Base-by-base conservation (phyloP, 2,113 vertebrate genomes). In the Phainopepla nitens region DNA sequence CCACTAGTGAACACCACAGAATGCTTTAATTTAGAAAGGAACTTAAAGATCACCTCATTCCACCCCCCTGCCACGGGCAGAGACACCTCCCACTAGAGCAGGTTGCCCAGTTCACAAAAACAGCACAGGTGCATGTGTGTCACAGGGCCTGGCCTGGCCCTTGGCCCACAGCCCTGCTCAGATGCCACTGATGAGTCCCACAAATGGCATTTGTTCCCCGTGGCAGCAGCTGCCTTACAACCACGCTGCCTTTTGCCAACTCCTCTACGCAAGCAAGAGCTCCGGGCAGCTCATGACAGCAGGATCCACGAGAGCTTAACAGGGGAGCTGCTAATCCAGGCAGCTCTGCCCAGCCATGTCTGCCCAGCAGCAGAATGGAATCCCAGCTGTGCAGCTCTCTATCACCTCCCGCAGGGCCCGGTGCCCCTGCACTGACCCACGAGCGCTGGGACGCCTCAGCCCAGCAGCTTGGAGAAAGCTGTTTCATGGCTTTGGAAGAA, bases 121-220 rank as follows among this genome's bases (percentile, higher is more conserved):
- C 9, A 72, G 10, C 76, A 28, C 7, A 25, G 57, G n/a, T 13
- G 8, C 4, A 19, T 0, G 8, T 27, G 36, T 36, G 54, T 60
- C 7, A 15, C 29, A 49, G n/a, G 42, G 51, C 41, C 41, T 68
- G 44, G 50, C 44, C 44, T 10, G 65, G 18, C 61, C 6, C 51
- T 15, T 17, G 45, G 24, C 71, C 72, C 2, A 1, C 28, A n/a
- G 29, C 11, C 15, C 14, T 0, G 7, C 53, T 1, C 17, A 75
- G 56, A 39, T 21, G 70, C 39, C 57, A 72, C 9, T 8, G 8
- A 0, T 0, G 3, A 50, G n/a, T 18, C 51, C 56, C 89, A 71
- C 25, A 33, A 53, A 81, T 1, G 3, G 39, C n/a, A 29, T 50
- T 50, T 71, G n/a, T 15, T 50, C 47, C 58, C 41, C 8, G 4